A percentile compares a stretch with the other conserved stretches of the same genome.
Conservation (phyloP, 2,113 vertebrate genomes). For the Trichomycterus rosablanca region DNA sequence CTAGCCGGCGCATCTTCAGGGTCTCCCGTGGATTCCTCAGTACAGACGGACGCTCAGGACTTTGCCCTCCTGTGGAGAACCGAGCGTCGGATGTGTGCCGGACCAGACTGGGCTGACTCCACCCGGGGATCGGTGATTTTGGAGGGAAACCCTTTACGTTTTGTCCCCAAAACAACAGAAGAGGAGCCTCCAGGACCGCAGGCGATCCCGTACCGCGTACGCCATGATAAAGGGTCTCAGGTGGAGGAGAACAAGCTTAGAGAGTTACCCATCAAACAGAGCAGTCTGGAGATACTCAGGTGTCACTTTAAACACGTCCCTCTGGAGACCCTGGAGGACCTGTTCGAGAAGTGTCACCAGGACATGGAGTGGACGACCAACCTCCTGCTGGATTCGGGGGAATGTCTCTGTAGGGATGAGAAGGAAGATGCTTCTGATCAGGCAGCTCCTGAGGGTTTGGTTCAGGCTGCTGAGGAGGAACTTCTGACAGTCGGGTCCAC, state of each 20-base stretch:
- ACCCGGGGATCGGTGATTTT: conserved; percentile 62
- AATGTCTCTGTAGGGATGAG: conserved; percentile 62
- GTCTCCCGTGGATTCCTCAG: conserved; percentile 22
- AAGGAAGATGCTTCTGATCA: conserved; percentile 10
- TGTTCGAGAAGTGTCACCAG: conserved; percentile 91
- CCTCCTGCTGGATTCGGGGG: conserved; percentile 87
- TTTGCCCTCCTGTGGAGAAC: conserved; percentile 87
- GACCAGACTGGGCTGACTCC: conserved; percentile 16
- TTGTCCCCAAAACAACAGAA: conserved; percentile 65
- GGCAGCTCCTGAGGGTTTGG: conserved; percentile 2
- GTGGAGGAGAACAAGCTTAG: conserved; percentile 84
- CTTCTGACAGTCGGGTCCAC: conserved; percentile 2
- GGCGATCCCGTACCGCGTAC: conserved; percentile 79
- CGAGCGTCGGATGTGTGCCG: conserved; percentile 61
- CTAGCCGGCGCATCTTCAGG: conserved; percentile 15
- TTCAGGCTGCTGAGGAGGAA: conserved; percentile 19
- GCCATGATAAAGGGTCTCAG: conserved; percentile 83
- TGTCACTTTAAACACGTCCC: conserved; percentile 83
- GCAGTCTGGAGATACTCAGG: conserved; percentile 79
- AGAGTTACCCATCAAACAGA: conserved; percentile 61
- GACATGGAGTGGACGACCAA: conserved; percentile 93
- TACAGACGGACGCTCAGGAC: conserved; percentile 86
- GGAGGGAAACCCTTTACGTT: conserved; percentile 66
- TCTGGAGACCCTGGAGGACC: conserved; percentile 84
- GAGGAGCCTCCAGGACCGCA: conserved; percentile 49